phyloP scores from a whole-genome alignment of 2,113 vertebrate species.

The Lamprologus ornatipinnis region DNA sequence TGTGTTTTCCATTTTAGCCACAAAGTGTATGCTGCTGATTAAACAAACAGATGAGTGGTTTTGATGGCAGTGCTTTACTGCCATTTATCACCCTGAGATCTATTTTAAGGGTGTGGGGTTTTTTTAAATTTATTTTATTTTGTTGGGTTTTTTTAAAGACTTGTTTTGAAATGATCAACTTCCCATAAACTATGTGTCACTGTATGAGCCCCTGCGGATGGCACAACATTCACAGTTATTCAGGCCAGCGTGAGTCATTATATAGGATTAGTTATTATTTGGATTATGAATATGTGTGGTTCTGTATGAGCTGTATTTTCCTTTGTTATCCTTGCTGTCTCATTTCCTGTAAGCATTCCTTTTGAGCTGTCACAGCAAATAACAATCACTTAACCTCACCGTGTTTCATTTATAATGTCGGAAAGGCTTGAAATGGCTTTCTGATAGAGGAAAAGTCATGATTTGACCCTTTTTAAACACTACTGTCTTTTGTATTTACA shows the following conservation, averaged over 20 bases:
- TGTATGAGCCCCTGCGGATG: neutral
- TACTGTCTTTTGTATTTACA: neutral
- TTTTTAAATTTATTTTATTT: neutral
- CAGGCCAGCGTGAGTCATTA: slow-evolving; percentile 3
- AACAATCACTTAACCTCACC: neutral
- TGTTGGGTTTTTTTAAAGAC: neutral
- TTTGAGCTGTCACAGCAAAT: neutral
- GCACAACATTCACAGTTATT: neutral
- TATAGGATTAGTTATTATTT: neutral
- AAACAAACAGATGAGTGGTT: neutral
- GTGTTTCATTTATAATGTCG: neutral
- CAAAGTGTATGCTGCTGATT: neutral
- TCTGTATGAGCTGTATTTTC: slow-evolving; percentile 46
- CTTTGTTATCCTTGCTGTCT: slow-evolving; percentile 48
- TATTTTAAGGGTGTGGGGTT: neutral
- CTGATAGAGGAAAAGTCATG: neutral
- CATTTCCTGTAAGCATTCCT: slow-evolving; percentile 43
- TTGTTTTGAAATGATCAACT: neutral
- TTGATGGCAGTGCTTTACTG: neutral
- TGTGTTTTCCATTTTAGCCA: neutral
- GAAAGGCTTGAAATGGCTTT: neutral
- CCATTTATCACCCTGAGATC: neutral
- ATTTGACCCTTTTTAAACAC: neutral
- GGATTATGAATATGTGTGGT: neutral
- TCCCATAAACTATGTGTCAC: neutral